phyloP scores from a whole-genome alignment of 2,888 invertebrate species.

The Molanna angustata region DNA sequence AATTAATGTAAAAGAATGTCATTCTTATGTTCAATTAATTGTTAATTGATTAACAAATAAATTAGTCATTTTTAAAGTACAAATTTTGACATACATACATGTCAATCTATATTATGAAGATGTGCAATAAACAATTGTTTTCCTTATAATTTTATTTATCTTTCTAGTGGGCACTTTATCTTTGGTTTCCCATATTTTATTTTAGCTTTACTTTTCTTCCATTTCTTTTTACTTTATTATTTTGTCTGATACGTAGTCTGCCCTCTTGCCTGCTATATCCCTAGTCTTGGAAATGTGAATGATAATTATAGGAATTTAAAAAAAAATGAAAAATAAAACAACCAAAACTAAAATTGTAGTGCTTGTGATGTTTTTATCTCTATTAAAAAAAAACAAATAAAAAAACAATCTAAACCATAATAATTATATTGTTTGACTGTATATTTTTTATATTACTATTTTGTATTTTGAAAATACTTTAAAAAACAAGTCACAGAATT shows the following conservation, averaged over 20 bases:
- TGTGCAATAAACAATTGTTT: slow-evolving; percentile 16
- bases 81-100: neutral
- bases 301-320: neutral
- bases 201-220: slow-evolving; percentile 31
- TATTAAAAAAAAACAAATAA: slow-evolving; percentile 13
- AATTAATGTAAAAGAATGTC: too few species aligned
- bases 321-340: slow-evolving; percentile 11
- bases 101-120: neutral
- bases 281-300: slow-evolving; percentile 17
- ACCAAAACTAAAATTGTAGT: slow-evolving; percentile 18
- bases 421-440: too few species aligned
- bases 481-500: too few species aligned
- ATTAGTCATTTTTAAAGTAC: neutral
- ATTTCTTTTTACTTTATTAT: slow-evolving; percentile 24
- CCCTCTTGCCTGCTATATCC: slow-evolving; percentile 29
- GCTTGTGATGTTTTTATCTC: slow-evolving; percentile 16
- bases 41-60: too few species aligned
- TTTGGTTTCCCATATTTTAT: slow-evolving; percentile 21
- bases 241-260: slow-evolving; percentile 22
- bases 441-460: too few species aligned
- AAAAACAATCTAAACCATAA: neutral
- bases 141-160: slow-evolving; percentile 22
- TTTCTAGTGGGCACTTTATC: slow-evolving; percentile 32
- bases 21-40: too few species aligned
- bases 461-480: too few species aligned